Conservation (phyloP, 2,888 invertebrate genomes). For the Lasiommata megera region DNA sequence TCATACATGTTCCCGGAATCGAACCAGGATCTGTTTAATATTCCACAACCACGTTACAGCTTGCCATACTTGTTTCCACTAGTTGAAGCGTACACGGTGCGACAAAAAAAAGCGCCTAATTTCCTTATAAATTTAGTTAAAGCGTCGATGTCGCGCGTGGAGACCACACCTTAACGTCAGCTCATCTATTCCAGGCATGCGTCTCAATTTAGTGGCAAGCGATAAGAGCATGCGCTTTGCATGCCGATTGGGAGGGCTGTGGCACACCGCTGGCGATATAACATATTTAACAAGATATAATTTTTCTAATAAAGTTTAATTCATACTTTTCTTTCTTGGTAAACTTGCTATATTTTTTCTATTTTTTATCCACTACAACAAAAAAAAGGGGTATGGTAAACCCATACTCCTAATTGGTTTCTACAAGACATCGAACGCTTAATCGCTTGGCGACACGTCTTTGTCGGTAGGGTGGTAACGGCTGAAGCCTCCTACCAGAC, state of each 20-base stretch:
- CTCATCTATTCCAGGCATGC: constrained; percentile 55
- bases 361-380: too few relatives aligned
- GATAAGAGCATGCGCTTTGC: constrained; percentile 50
- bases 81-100: neutral
- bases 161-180: constrained; percentile 32
- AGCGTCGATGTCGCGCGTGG: constrained; percentile 12
- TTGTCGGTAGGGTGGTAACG: too few relatives aligned
- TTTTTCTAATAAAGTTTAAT: too few relatives aligned
- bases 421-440: too few relatives aligned
- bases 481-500: too few relatives aligned
- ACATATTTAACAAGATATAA: neutral
- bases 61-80: neutral
- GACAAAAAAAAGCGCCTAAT: neutral
- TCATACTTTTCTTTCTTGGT: too few relatives aligned
- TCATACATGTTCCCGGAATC: too few relatives aligned
- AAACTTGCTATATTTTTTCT: too few relatives aligned
- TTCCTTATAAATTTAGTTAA: neutral
- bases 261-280: constrained; percentile 30
- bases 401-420: too few relatives aligned
- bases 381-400: too few relatives aligned
- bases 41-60: neutral
- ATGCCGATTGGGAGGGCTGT: constrained; percentile 45
- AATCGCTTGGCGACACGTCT: too few relatives aligned
- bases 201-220: constrained; percentile 63
- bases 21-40: neutral